Evolutionary conservation across 2,888 invertebrate species (phyloP).

Genomic region (Andrena bucephala): DNA sequence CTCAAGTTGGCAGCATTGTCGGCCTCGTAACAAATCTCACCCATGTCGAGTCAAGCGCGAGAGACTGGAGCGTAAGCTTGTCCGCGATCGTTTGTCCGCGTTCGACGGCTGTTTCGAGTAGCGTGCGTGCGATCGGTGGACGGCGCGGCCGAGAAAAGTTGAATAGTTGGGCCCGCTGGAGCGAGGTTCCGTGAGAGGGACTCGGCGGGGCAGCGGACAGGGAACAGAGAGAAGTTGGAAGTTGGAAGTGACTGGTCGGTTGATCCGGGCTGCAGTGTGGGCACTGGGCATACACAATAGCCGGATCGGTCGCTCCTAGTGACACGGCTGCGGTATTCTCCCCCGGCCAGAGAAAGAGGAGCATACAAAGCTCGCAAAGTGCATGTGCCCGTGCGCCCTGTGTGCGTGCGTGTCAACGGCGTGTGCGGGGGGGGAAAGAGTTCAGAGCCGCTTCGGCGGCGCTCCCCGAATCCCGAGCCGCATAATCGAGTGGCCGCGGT

Average conservation of each 20-base stretch:
- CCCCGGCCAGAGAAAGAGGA: slow-evolving; percentile 28
- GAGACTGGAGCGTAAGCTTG: slow-evolving; percentile 75
- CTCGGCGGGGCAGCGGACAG: neutral
- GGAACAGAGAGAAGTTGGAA: neutral
- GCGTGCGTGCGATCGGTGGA: slow-evolving; percentile 57
- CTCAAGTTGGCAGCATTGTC: slow-evolving; percentile 72
- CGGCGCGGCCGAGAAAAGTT: slow-evolving; percentile 22
- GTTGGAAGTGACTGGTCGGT: slow-evolving; percentile 28
- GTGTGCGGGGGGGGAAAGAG: slow-evolving; percentile 5
- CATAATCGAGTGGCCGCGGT: slow-evolving; percentile 47
- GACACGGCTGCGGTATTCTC: slow-evolving; percentile 64
- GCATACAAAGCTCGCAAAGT: slow-evolving; percentile 54
- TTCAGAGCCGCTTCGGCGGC: slow-evolving; percentile 56
- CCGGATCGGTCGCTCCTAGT: slow-evolving; percentile 59
- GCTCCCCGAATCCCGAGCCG: slow-evolving; percentile 45
- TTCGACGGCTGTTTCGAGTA: slow-evolving; percentile 65
- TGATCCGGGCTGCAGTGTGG: slow-evolving; percentile 46
- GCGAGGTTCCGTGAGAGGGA: neutral
- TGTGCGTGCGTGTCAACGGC: slow-evolving; percentile 44
- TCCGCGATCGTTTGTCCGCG: slow-evolving; percentile 73
- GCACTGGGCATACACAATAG: slow-evolving; percentile 46
- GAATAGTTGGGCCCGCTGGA: slow-evolving; percentile 19
- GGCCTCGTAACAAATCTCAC: slow-evolving; percentile 76
- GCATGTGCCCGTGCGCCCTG: slow-evolving; percentile 54
- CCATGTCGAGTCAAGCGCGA: slow-evolving; percentile 78